Evolutionary conservation across 2,113 vertebrate species (phyloP).

Genomic region (Scortum barcoo): DNA sequence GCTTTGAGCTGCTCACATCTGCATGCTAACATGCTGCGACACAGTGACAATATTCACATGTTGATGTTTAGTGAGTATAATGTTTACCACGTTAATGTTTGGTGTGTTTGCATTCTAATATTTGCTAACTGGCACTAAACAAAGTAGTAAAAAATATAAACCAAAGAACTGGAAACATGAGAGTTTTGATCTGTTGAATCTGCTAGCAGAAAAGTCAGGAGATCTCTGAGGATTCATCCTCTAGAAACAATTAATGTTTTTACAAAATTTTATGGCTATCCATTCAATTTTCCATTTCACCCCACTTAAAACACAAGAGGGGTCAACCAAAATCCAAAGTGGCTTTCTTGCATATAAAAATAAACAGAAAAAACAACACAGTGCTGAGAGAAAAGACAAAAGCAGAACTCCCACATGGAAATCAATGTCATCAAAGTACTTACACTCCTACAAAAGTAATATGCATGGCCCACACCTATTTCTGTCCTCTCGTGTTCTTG

Average conservation of each 20-base stretch:
- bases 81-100: neutral
- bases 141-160: no score
- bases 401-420: slow-evolving; percentile 21
- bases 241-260: neutral
- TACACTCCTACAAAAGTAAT: neutral
- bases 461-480: neutral
- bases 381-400: neutral
- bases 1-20: neutral
- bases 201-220: neutral
- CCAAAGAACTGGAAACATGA: no score
- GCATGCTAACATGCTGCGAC: no score
- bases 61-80: no score
- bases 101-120: no score
- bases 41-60: no score
- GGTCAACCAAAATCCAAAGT: neutral
- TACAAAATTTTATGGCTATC: neutral
- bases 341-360: neutral
- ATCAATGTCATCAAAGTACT: slow-evolving; percentile 19
- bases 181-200: no score
- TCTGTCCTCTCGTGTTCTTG: neutral
- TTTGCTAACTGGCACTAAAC: no score
- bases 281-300: neutral
- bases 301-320: neutral
- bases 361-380: neutral
- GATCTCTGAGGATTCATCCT: no score